phyloP scores from a whole-genome alignment of 2,113 vertebrate genomes.

The Esox niger region DNA sequence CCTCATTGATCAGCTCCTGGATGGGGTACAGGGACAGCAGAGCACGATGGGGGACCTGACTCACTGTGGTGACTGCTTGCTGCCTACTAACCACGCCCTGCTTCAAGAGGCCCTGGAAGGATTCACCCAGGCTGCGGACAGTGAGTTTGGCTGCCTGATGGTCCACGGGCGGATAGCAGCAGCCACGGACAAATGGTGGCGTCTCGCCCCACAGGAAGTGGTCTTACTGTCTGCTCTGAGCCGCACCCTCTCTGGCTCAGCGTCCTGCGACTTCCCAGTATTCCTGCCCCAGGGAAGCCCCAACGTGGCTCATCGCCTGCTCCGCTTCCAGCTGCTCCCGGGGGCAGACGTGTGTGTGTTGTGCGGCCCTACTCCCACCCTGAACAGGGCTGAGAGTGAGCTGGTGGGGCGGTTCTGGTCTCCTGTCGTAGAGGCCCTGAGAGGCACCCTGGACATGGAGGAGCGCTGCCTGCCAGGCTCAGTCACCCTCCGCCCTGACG shows the following conservation, averaged over 20 bases:
- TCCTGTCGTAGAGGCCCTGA: constrained; percentile 75
- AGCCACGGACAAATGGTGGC: constrained; percentile 88
- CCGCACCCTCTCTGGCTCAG: constrained; percentile 63
- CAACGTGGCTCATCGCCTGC: constrained; percentile 83
- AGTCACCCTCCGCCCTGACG: constrained; percentile 68
- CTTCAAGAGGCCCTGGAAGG: constrained; percentile 73
- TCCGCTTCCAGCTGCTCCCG: constrained; percentile 83
- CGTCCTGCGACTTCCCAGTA: constrained; percentile 83
- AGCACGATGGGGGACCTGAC: constrained; percentile 81
- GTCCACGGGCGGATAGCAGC: constrained; percentile 59
- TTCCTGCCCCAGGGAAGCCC: constrained; percentile 90
- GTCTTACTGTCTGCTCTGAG: constrained; percentile 78
- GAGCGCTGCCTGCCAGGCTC: constrained; percentile 68
- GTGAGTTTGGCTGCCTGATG: constrained; percentile 72
- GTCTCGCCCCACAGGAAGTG: constrained; percentile 77
- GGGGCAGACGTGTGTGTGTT: constrained; percentile 80
- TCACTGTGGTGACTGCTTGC: constrained; percentile 80
- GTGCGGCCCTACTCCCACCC: constrained; percentile 82
- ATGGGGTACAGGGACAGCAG: constrained; percentile 49
- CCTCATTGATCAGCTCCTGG: constrained; percentile 83
- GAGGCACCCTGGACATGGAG: constrained; percentile 68
- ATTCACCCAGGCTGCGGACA: constrained; percentile 66
- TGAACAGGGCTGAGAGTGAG: constrained; percentile 72
- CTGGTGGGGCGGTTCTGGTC: constrained; percentile 81
- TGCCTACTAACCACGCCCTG: constrained; percentile 64